phyloP scores from a whole-genome alignment of 2,888 invertebrate genomes.

The Amphipyra tragopoginis region DNA sequence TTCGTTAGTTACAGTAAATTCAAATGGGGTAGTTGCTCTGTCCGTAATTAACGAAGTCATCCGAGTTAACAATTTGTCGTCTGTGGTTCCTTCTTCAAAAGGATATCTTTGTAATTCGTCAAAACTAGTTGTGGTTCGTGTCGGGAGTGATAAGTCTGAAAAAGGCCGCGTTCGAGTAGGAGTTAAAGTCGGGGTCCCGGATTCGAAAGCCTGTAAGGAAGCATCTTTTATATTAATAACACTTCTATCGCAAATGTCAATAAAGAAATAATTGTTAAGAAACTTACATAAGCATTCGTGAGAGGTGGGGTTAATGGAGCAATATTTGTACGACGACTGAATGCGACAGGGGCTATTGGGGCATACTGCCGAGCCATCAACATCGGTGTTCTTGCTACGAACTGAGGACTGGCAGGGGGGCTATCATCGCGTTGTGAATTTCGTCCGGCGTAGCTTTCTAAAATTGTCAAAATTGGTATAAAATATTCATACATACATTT shows the following conservation, averaged over 20 bases:
- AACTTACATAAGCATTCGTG: conserved; percentile 65
- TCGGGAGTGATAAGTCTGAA: conserved; percentile 59
- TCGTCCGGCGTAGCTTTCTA: conserved; percentile 27
- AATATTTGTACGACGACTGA: conserved; percentile 65
- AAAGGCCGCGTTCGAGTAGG: conserved; percentile 65
- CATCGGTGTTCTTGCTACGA: conserved; percentile 67
- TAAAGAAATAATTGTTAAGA: conserved; percentile 4
- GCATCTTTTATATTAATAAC: background rate
- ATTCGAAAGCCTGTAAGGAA: conserved; percentile 33
- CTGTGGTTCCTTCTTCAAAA: conserved; percentile 53
- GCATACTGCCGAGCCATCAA: conserved; percentile 75
- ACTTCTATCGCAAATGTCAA: background rate
- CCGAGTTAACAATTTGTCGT: conserved; percentile 35
- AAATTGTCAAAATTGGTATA: conserved; percentile 7
- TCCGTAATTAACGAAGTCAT: conserved; percentile 51
- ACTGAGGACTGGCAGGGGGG: conserved; percentile 79
- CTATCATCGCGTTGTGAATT: conserved; percentile 78
- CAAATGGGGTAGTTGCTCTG: conserved; percentile 46
- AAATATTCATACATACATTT: no score
- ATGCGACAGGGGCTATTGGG: conserved; percentile 79
- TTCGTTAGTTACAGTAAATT: conserved; percentile 47
- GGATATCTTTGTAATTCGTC: conserved; percentile 55
- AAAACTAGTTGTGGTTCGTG: conserved; percentile 60
- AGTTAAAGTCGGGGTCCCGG: conserved; percentile 37
- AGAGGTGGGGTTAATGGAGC: conserved; percentile 70